phyloP scores from a whole-genome alignment of 1,140 invertebrate species.

The Adoxophyes honmai region DNA sequence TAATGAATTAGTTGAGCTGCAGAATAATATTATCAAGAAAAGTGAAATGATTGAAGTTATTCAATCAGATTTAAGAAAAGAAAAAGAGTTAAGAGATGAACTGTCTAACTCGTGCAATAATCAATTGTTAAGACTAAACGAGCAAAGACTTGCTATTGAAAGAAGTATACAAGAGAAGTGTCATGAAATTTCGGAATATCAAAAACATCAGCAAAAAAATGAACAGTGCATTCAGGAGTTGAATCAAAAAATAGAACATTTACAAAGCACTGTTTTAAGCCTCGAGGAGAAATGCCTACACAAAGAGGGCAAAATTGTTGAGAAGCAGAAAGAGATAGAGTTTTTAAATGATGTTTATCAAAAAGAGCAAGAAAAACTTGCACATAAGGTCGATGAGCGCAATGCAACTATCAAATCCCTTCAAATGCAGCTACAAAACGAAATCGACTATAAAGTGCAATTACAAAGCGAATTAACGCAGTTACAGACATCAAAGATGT shows the following conservation, averaged over 20 bases:
- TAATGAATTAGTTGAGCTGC: conserved; percentile 64
- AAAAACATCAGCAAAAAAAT: conserved; percentile 36
- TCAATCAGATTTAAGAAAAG: conserved; percentile 45
- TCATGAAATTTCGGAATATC: conserved; percentile 34
- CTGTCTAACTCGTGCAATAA: conserved; percentile 39
- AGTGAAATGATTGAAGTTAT: conserved; percentile 56
- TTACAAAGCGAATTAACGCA: conserved; percentile 30
- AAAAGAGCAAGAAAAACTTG: conserved; percentile 38
- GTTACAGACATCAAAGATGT: conserved; percentile 18
- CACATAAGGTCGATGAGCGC: conserved; percentile 42
- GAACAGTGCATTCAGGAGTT: conserved; percentile 30
- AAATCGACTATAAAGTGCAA: conserved; percentile 43
- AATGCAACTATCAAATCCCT: conserved; percentile 38
- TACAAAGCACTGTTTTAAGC: conserved; percentile 28
- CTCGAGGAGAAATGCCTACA: conserved; percentile 36
- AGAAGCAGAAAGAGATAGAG: conserved; percentile 41
- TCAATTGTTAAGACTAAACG: conserved; percentile 38
- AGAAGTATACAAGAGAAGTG: conserved; percentile 35
- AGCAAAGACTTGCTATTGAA: conserved; percentile 31
- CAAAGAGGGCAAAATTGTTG: conserved; percentile 32
- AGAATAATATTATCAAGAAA: conserved; percentile 59
- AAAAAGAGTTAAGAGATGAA: conserved; percentile 46
- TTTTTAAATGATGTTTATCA: conserved; percentile 29
- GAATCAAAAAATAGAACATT: conserved; percentile 33
- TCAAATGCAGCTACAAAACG: conserved; percentile 47